Conservation (phyloP, 1,140 invertebrate genomes). For the Neodiprion fabricii region DNA sequence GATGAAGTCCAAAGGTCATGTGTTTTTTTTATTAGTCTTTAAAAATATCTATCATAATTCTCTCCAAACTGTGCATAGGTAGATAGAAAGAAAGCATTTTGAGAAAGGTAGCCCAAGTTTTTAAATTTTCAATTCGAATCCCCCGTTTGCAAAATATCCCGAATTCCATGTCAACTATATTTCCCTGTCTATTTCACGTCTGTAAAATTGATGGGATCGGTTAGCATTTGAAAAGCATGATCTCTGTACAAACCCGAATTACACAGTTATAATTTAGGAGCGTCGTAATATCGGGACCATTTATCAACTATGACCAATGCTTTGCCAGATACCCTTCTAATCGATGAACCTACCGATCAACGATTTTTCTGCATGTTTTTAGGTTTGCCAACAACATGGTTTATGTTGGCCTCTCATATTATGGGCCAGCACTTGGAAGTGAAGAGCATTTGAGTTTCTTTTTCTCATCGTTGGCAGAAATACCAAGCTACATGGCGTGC, state of each 20-base stretch:
- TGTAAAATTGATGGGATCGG: too few species aligned
- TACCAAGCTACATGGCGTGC: conserved; percentile 84
- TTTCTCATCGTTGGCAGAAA: conserved; percentile 81
- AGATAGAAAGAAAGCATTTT: too few species aligned
- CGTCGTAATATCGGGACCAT: background rate
- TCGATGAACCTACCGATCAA: background rate
- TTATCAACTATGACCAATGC: background rate
- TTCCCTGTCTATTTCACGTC: too few species aligned
- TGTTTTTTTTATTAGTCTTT: too few species aligned
- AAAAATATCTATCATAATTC: too few species aligned
- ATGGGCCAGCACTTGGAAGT: conserved; percentile 82
- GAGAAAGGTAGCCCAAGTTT: too few species aligned
- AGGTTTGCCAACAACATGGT: conserved; percentile 79
- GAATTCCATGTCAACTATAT: too few species aligned
- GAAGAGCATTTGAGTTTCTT: conserved; percentile 88
- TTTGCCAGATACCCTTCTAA: background rate
- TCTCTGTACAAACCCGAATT: background rate
- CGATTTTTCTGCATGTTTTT: conserved; percentile 23
- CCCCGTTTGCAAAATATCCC: too few species aligned
- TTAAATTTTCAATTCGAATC: too few species aligned
- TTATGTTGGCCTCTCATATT: conserved; percentile 86
- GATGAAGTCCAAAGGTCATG: background rate
- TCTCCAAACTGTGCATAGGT: too few species aligned
- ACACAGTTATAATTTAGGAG: background rate
- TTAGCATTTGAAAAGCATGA: too few species aligned